Evolutionary conservation across 2,797 vertebrate species (phyloP).

Genomic region (Lepus townsendii): DNA sequence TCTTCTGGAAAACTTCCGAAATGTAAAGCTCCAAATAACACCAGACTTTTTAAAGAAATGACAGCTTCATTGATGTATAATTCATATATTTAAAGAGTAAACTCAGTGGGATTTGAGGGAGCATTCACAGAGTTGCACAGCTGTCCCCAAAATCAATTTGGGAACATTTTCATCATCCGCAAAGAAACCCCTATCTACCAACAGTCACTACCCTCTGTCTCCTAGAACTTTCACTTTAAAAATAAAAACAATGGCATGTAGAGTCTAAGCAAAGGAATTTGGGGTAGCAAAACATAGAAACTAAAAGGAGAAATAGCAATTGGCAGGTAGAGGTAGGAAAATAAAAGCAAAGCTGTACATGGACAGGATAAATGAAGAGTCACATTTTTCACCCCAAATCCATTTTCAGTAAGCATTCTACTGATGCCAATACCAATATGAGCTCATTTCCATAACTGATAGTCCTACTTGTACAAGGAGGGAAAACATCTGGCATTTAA

Average conservation of each 20-base stretch:
- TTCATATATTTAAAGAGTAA: not conserved
- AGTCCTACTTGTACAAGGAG: not conserved
- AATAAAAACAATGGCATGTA: not conserved
- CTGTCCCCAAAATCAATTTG: not conserved
- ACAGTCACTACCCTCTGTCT: not conserved
- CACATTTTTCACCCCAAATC: not conserved
- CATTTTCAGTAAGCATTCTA: not conserved
- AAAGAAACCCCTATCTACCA: not conserved
- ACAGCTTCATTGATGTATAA: not conserved
- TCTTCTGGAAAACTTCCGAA: not conserved
- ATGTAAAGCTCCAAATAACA: not conserved
- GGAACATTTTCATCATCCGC: not conserved
- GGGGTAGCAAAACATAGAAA: not conserved
- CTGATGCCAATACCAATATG: not conserved
- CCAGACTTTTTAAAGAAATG: not conserved
- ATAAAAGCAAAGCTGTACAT: not conserved
- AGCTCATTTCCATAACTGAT: not conserved
- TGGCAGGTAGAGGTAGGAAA: conserved; percentile 16
- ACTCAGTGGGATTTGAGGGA: not conserved
- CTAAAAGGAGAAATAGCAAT: not conserved
- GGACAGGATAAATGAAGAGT: not conserved
- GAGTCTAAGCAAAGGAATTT: conserved; percentile 9
- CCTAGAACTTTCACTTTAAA: not conserved
- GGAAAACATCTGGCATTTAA: not conserved
- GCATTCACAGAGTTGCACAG: not conserved